Percentiles rank a stretch among this genome's conserved stretches.
phyloP scores from a whole-genome alignment of 2,797 vertebrate genomes.

The Smutsia gigantea region DNA sequence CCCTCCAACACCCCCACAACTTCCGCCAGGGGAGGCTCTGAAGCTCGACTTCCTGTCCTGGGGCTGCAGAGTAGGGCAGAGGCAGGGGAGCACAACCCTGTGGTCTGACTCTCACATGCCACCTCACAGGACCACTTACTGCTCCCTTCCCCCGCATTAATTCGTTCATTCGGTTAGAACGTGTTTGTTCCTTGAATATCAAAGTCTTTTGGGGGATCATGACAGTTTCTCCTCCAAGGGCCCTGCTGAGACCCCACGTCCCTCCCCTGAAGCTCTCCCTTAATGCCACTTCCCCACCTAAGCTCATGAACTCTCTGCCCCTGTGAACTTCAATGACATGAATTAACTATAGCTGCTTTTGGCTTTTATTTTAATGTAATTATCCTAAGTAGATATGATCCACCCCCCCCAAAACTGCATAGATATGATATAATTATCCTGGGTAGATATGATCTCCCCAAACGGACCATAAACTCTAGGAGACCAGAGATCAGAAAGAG shows the following conservation, averaged over 20 bases:
- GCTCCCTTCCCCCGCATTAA: background rate
- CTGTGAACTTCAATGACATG: background rate
- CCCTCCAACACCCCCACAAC: constrained; percentile 55
- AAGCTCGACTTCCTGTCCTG: constrained; percentile 75
- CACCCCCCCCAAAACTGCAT: constrained; percentile 41
- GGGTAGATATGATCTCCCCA: constrained; percentile 68
- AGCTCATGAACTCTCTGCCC: background rate
- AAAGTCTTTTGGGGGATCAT: background rate
- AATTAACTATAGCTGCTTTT: background rate
- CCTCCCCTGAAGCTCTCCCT: background rate
- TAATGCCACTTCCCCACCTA: background rate
- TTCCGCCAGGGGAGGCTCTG: constrained; percentile 66
- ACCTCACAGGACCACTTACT: background rate
- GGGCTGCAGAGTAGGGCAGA: background rate
- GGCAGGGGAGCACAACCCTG: background rate
- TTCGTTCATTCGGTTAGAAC: background rate
- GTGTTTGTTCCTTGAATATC: constrained; percentile 4
- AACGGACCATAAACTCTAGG: constrained; percentile 32
- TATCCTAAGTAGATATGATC: constrained; percentile 65
- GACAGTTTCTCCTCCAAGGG: background rate
- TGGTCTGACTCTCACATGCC: constrained; percentile 43
- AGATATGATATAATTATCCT: background rate
- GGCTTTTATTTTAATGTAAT: constrained; percentile 37
- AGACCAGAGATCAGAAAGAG: constrained; percentile 21
- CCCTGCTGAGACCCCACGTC: background rate